Evolutionary conservation across 2,888 invertebrate species (phyloP), one percentile per base, ranked within the genome.

Genomic region (Ennomos fuscantarius): DNA sequence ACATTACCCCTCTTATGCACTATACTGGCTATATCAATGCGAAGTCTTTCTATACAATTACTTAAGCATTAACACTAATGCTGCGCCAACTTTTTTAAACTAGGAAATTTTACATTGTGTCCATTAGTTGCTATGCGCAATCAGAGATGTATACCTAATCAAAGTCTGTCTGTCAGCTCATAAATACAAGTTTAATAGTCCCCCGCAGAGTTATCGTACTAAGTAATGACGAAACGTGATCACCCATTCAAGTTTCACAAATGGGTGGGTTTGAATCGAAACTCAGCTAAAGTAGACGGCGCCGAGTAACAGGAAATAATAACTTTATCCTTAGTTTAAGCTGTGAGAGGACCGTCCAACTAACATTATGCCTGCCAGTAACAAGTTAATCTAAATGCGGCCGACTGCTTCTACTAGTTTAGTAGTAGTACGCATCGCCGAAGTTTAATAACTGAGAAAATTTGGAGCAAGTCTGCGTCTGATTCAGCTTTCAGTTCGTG

Each of bases 321-420:
- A 91, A 91, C 89, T 91, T 91, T 86, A 88, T 89, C 84, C 83
- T 74, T 68, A 82, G 86, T 83, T 86, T 82, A 82, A 85, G 86
- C 89, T 86, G 83, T 72, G 78, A 82, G 84, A 86, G 83, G 85
- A 87, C 85, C 83, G 87, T 78, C 89, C 86, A 82, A 87, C 89
- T 87, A 89, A 89, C 90, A 90, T 89, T 88, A 87, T 89, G 90
- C 84, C 89, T 90, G 89, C 87, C 81, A 86, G 88, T 90, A 89
- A 90, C 91, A 91, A 91, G 88, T 90, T 90, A 89, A 91, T 91
- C 87, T 90, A 89, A 91, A 92, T 90, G 87, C 87, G 86, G 78
- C 86, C 81, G 82, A 82, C 86, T 89, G 84, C 85, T 81, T 81
- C 81, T 68, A 78, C 81, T 66, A 81, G 82, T 76, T 24, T 84